Evolutionary conservation across 2,888 invertebrate genomes (phyloP).

Genomic region (Agriopis marginaria): DNA sequence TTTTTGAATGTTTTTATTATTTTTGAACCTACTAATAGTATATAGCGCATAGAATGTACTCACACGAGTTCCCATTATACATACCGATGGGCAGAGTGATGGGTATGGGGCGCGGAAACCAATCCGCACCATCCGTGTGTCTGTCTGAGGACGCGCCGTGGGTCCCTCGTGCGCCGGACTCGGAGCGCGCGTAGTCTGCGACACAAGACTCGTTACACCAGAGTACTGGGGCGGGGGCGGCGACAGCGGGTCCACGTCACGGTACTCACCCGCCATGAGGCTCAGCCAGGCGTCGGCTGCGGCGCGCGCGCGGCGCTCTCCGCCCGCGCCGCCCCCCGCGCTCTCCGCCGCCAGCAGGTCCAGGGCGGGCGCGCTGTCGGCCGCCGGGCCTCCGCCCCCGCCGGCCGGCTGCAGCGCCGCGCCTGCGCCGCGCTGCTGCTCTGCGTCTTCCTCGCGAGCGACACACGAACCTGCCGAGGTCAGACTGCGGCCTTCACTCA

Average conservation of each 20-base stretch:
- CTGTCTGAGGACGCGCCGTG: background rate
- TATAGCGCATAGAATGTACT: too few relatives aligned
- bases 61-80: background rate
- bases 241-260: background rate
- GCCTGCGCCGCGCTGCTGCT: background rate
- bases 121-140: conserved; percentile 32
- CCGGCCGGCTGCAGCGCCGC: background rate
- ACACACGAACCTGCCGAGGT: background rate
- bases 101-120: conserved; percentile 51
- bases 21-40: too few relatives aligned
- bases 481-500: background rate
- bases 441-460: background rate
- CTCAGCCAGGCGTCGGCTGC: conserved; percentile 46
- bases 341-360: conserved; percentile 15
- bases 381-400: background rate
- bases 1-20: too few relatives aligned
- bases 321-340: conserved; percentile 6
- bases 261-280: conserved; percentile 46
- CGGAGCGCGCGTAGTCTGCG: conserved; percentile 49
- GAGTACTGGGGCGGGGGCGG: background rate
- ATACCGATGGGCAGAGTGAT: conserved; percentile 50
- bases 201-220: background rate
- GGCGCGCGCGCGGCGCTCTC: conserved; percentile 29
- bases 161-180: conserved; percentile 14
- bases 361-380: conserved; percentile 4